Evolutionary conservation across 2,113 vertebrate species (phyloP).

Genomic region (Chloroceryle aenea): DNA sequence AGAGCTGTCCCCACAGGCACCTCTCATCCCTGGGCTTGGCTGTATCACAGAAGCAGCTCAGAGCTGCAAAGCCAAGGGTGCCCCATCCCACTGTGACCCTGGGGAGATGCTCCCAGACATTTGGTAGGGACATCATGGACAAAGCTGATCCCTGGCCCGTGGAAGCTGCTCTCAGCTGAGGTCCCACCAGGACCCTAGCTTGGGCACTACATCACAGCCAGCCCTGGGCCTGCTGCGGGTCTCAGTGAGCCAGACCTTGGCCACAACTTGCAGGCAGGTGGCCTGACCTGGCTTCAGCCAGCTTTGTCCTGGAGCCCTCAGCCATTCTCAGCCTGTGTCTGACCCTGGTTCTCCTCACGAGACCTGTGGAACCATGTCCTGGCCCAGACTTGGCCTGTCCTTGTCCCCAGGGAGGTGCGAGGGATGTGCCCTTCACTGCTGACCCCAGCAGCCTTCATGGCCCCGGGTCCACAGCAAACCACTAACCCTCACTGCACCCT

Average conservation of each 20-base stretch:
- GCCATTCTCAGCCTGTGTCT: not conserved
- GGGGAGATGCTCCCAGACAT: not conserved
- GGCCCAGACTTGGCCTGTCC: rapidly evolving
- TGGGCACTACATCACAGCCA: rapidly evolving
- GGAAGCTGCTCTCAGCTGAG: not conserved
- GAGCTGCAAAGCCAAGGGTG: not conserved
- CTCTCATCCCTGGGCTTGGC: not conserved
- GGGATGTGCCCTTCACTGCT: not conserved
- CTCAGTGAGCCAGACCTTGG: rapidly evolving
- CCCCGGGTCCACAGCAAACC: not conserved
- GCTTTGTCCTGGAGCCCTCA: rapidly evolving
- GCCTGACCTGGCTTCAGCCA: not conserved
- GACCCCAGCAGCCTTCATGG: rapidly evolving
- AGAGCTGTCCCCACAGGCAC: rapidly evolving
- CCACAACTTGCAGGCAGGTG: rapidly evolving
- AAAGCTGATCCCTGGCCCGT: not conserved
- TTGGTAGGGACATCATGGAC: rapidly evolving
- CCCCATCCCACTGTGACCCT: not conserved
- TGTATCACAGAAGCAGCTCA: not conserved
- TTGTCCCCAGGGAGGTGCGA: not conserved
- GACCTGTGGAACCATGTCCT: rapidly evolving
- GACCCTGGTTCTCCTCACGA: not conserved
- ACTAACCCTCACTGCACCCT: not conserved
- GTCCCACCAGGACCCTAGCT: rapidly evolving
- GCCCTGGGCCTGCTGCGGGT: not conserved